Evolutionary conservation across 1,140 invertebrate genomes (phyloP), one percentile per base, ranked within the genome.

Genomic region (Coenobita brevimanus): DNA sequence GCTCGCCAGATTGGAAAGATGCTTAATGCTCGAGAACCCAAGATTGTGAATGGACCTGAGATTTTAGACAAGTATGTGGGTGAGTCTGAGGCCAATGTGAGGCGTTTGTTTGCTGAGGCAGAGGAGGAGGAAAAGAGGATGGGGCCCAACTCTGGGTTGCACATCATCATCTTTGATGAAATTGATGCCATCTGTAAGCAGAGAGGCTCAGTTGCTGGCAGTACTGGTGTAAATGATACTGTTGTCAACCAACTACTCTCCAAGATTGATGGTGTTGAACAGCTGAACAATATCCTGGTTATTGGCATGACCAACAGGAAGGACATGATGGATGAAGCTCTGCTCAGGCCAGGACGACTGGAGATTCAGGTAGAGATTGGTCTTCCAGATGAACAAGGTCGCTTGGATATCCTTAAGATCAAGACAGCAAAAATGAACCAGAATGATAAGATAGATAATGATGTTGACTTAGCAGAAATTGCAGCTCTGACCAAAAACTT

Each of bases 1-100:
- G 99, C 99, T 15, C 95, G 98, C 21, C 98, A 99, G 93, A 99
- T 99, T 91, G 99, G 99, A 0, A 97, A 97, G 89, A 99, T 99
- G 99, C 93, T 99, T 84, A 99, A 99, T 93, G 97, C 99, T 0
- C 94, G 98, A 30, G 98, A 99, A 92, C 99, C 99, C 0, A 99
- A 99, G 93, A 99, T 99, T 92, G 98, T 99, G 0, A 99, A 99
- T 93, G 99, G 99, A n/a, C 99, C 99, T 0, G 98, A 99, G 92
- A 99, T 99, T 92, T 94, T 99, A 89, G 98, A 99, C 93, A 99
- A 99, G 93, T 99, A 99, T 93, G 99, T 99, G n/a, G 99, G 99
- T 86, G 99, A 99, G 93, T 99, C 98, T 82, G 99, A 99, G 94
- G 98, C 99, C 13, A 99, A 99, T 93, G 95, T 99, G 89, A 93